These are phyloP conservation scores for Rafetus swinhoei DNA, from an alignment of 2,113 vertebrate species.

Conservation along the genomic window DNA sequence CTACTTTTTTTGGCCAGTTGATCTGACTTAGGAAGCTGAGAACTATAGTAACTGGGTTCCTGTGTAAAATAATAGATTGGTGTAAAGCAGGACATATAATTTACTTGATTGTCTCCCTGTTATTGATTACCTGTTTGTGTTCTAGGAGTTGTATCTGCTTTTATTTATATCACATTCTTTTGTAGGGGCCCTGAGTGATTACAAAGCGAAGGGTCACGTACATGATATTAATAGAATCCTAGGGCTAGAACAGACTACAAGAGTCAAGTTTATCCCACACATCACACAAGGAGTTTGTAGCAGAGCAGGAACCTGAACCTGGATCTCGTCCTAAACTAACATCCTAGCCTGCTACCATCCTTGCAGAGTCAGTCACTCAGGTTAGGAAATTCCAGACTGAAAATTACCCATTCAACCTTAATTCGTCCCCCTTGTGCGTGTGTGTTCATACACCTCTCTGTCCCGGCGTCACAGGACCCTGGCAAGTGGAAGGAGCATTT, in stretches of 20 bases:
- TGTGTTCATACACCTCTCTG: background rate
- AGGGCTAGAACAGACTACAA: background rate
- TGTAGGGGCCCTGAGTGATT: background rate
- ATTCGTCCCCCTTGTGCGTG: background rate
- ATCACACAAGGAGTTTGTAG: background rate
- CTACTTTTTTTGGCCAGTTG: background rate
- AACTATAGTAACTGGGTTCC: background rate
- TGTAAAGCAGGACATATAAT: background rate
- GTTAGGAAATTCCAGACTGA: background rate
- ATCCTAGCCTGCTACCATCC: background rate
- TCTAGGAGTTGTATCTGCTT: accelerated
- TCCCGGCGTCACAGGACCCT: background rate
- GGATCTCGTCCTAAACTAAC: background rate
- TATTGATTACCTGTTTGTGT: background rate
- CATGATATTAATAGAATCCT: background rate
- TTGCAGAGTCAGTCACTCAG: background rate
- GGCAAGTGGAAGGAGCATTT: background rate
- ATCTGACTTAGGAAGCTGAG: background rate
- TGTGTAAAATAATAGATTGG: background rate
- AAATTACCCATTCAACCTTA: background rate
- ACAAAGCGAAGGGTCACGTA: background rate
- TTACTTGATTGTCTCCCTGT: background rate
- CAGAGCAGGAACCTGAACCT: background rate
- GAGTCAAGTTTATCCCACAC: background rate
- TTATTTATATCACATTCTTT: background rate